Evolutionary conservation across 2,888 invertebrate genomes (phyloP).

Genomic region (Chrysina gloriosa): DNA sequence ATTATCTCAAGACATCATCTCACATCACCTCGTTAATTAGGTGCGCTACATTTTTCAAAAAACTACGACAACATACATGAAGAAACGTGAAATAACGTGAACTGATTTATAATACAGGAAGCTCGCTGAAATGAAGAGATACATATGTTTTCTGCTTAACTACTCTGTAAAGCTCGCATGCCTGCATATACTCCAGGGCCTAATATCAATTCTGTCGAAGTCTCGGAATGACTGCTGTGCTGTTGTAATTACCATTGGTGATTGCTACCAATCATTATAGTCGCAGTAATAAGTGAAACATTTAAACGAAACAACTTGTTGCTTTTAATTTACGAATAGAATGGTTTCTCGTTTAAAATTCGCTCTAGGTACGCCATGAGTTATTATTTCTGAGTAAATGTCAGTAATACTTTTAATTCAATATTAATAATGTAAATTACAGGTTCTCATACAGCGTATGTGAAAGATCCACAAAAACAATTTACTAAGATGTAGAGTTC

Average conservation of each 20-base stretch:
- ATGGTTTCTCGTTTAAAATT: not conserved
- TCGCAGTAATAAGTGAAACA: slow-evolving; percentile 10
- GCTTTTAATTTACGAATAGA: not conserved
- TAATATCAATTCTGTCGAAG: not conserved
- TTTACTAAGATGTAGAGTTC: too few species aligned
- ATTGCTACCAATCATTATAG: slow-evolving; percentile 1
- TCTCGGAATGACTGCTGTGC: not conserved
- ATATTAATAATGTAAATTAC: too few species aligned
- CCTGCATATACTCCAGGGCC: not conserved
- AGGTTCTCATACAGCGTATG: too few species aligned
- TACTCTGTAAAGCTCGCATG: not conserved
- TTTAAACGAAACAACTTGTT: slow-evolving; percentile 2
- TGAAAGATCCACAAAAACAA: too few species aligned
- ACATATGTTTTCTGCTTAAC: slow-evolving; percentile 7
- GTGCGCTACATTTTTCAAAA: too few species aligned
- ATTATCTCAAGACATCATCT: too few species aligned
- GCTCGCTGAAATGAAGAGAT: not conserved
- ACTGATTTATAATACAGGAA: not conserved
- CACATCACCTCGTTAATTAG: too few species aligned
- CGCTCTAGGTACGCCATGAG: not conserved
- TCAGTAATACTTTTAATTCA: too few species aligned
- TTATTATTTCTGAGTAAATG: too few species aligned
- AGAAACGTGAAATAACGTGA: not conserved
- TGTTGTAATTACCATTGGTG: slow-evolving; percentile 14
- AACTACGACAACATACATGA: too few species aligned